A percentile compares a stretch with the other conserved stretches of the same genome.
Evolutionary conservation across 2,797 vertebrate genomes (phyloP).

Genomic region (Melanotaenia pygmaea): DNA sequence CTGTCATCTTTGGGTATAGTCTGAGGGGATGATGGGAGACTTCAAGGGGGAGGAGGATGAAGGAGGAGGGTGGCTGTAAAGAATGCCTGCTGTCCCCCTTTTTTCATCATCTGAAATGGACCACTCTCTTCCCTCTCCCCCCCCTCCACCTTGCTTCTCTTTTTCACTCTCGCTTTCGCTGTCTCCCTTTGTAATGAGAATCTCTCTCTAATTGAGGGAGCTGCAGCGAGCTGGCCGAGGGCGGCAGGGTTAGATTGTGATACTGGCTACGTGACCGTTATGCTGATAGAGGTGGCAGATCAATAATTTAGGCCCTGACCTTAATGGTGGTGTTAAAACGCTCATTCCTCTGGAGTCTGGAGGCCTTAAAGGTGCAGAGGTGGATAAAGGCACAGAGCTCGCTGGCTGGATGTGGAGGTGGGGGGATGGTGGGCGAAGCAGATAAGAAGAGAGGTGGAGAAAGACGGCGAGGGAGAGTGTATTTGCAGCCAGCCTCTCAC

Average conservation of each 20-base stretch:
- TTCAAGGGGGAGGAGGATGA: constrained; percentile 80
- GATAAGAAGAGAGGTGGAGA: constrained; percentile 77
- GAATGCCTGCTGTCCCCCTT: constrained; percentile 72
- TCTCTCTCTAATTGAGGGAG: constrained; percentile 97
- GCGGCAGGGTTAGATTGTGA: constrained; percentile 92
- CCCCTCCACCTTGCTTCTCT: constrained; percentile 66
- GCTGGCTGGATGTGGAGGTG: constrained; percentile 64
- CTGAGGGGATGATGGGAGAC: constrained; percentile 86
- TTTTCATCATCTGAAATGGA: constrained; percentile 71
- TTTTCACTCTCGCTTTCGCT: constrained; percentile 83
- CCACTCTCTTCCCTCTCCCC: constrained; percentile 29
- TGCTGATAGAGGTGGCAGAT: constrained; percentile 97
- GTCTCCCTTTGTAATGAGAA: constrained; percentile 95
- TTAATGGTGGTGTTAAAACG: constrained; percentile 96
- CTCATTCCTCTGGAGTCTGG: constrained; percentile 91
- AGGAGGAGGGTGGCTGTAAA: constrained; percentile 58
- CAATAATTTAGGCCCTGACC: constrained; percentile 99
- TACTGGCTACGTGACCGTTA: constrained; percentile 95
- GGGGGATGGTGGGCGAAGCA: constrained; percentile 71
- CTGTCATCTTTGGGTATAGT: constrained; percentile 87
- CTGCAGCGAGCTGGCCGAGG: constrained; percentile 79
- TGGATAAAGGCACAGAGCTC: constrained; percentile 68
- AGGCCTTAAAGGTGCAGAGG: constrained; percentile 83
- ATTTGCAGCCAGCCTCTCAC: constrained; percentile 74
- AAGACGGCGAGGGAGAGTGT: constrained; percentile 69